A percentile compares a stretch with the other conserved stretches of the same genome.
These are phyloP conservation scores for Matsumurasca onukii DNA, from an alignment of 1,140 invertebrate species.

Conservation along the genomic window DNA sequence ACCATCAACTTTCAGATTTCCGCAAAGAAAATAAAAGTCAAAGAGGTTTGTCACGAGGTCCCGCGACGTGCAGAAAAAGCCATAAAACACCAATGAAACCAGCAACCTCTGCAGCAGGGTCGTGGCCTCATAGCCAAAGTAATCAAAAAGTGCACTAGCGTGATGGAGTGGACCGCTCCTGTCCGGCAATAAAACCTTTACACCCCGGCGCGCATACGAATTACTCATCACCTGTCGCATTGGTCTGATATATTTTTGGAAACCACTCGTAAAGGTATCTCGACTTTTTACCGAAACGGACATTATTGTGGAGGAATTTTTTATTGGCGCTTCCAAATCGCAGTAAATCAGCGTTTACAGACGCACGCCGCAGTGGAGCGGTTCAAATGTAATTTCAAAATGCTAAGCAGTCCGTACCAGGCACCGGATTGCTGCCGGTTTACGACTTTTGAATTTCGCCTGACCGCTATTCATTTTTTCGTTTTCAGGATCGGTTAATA, in stretches of 20 bases:
- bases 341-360: constrained; percentile 21
- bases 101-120: too few species aligned
- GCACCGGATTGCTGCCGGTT: neutral
- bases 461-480: neutral
- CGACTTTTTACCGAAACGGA: constrained; percentile 16
- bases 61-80: too few species aligned
- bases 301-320: constrained; percentile 22
- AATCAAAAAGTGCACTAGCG: constrained; percentile 18
- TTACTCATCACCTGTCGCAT: constrained; percentile 22
- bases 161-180: neutral
- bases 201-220: constrained; percentile 7
- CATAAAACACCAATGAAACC: too few species aligned
- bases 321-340: constrained; percentile 4
- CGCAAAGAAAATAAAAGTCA: too few species aligned
- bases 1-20: too few species aligned
- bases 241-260: constrained; percentile 24
- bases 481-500: too few species aligned
- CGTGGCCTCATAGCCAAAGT: too few species aligned
- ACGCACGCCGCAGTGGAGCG: neutral
- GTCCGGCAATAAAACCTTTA: constrained; percentile 22
- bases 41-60: too few species aligned
- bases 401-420: constrained; percentile 6
- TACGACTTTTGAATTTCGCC: constrained; percentile 21
- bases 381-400: constrained; percentile 22
- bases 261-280: constrained; percentile 15